A percentile compares a stretch with the other conserved stretches of the same genome.
Evolutionary conservation across 92 coral and sea anemone genomes (phyloP).

Genomic region (Scolanthus callimorphus): DNA sequence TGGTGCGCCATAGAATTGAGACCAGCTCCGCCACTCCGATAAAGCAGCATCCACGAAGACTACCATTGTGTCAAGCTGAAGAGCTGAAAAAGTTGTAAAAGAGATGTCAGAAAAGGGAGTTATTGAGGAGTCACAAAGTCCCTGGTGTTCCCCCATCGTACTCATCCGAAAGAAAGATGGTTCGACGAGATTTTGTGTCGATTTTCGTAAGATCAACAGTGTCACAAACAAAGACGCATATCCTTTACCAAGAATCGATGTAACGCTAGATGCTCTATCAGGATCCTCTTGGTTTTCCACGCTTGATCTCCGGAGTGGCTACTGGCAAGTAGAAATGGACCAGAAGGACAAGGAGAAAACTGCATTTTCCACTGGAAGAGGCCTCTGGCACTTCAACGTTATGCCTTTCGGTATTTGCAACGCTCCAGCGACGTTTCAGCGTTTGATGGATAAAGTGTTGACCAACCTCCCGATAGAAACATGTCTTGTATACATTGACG

Average conservation of each 20-base stretch:
- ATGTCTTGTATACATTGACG: too few species aligned
- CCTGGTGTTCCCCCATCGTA: neutral
- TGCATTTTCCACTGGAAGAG: too few species aligned
- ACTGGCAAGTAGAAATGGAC: neutral
- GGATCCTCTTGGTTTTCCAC: neutral
- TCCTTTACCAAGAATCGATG: neutral
- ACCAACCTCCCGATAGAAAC: too few species aligned
- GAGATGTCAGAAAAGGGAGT: too few species aligned
- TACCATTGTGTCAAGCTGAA: neutral
- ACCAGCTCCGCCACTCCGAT: neutral
- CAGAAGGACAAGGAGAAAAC: neutral
- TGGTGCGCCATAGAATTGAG: neutral
- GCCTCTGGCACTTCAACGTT: neutral
- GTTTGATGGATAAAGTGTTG: too few species aligned
- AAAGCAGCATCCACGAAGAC: neutral
- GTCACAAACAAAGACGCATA: slow-evolving; percentile 1
- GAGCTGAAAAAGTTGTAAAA: neutral
- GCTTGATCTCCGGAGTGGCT: neutral
- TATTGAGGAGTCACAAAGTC: neutral
- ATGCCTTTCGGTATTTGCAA: neutral
- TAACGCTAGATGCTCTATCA: neutral
- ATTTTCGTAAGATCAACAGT: neutral
- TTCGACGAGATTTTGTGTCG: neutral
- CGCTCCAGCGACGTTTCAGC: too few species aligned
- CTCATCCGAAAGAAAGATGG: neutral